phyloP scores from a whole-genome alignment of 2,888 invertebrate genomes.

The Pollenia labialis region DNA sequence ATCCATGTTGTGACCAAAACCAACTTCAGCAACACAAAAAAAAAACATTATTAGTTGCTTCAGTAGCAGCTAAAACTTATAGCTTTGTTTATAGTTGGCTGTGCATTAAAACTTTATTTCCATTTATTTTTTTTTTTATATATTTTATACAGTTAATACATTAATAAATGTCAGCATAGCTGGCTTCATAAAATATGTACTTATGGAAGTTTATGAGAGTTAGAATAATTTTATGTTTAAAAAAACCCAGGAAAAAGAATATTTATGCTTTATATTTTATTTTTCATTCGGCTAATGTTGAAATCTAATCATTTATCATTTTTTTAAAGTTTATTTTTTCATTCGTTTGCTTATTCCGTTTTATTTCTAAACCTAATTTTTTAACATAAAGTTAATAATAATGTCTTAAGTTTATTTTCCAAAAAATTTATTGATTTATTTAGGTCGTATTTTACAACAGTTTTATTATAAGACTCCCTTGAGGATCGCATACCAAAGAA shows the following conservation, averaged over 20 bases:
- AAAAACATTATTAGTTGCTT: not conserved
- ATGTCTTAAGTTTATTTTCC: slow-evolving; percentile 21
- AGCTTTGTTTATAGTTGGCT: not conserved
- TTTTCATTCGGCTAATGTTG: not conserved
- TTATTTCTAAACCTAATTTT: slow-evolving; percentile 2
- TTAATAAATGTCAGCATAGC: not conserved
- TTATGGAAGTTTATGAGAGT: not conserved
- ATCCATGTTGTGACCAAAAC: too few relatives aligned
- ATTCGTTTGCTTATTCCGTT: not conserved
- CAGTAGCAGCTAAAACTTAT: not conserved
- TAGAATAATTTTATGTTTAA: not conserved
- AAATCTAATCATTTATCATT: not conserved
- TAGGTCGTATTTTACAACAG: slow-evolving; percentile 23
- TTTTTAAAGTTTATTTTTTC: not conserved
- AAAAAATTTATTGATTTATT: slow-evolving; percentile 22
- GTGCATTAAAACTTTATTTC: not conserved
- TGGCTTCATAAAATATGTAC: not conserved
- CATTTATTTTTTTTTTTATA: not conserved
- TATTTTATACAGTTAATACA: not conserved
- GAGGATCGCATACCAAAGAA: not conserved
- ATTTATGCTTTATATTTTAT: not conserved
- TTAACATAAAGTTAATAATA: slow-evolving; percentile 24
- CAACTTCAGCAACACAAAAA: not conserved
- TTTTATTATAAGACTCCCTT: slow-evolving; percentile 30
- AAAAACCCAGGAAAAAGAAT: not conserved